These are phyloP conservation scores for Procambarus virginalis DNA, from an alignment of 1,140 invertebrate species.

Conservation along the genomic window DNA sequence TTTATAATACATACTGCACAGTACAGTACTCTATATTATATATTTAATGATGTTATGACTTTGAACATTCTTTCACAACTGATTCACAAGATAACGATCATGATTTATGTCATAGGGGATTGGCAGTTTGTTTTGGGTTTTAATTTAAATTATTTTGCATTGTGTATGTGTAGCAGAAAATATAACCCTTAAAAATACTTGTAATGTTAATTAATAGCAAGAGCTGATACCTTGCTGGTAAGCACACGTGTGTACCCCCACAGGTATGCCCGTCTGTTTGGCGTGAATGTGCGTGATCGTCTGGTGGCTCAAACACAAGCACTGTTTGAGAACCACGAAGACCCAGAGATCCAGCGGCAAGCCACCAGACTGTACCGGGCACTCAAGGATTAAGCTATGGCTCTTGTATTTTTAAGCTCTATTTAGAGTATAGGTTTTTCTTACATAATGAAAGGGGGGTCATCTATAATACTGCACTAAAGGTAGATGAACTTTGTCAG, in stretches of 20 bases:
- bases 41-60: too few species aligned
- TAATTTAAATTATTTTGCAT: too few species aligned
- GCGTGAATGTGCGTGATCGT: slow-evolving; percentile 18
- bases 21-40: too few species aligned
- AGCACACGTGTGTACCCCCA: not conserved
- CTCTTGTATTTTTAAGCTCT: not conserved
- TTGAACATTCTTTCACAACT: too few species aligned
- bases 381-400: slow-evolving; percentile 11
- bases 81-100: too few species aligned
- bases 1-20: too few species aligned
- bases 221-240: not conserved
- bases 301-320: slow-evolving; percentile 24
- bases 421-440: not conserved
- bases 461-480: too few species aligned
- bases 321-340: not conserved
- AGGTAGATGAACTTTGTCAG: too few species aligned
- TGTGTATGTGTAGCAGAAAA: too few species aligned
- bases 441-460: not conserved
- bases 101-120: too few species aligned
- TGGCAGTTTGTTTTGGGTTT: too few species aligned
- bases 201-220: not conserved
- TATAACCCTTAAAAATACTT: too few species aligned
- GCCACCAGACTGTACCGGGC: slow-evolving; percentile 24
- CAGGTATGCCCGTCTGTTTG: slow-evolving; percentile 48
- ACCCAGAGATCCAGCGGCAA: slow-evolving; percentile 43